Conservation (phyloP, 2,113 vertebrate genomes). For the Madoqua kirkii region DNA sequence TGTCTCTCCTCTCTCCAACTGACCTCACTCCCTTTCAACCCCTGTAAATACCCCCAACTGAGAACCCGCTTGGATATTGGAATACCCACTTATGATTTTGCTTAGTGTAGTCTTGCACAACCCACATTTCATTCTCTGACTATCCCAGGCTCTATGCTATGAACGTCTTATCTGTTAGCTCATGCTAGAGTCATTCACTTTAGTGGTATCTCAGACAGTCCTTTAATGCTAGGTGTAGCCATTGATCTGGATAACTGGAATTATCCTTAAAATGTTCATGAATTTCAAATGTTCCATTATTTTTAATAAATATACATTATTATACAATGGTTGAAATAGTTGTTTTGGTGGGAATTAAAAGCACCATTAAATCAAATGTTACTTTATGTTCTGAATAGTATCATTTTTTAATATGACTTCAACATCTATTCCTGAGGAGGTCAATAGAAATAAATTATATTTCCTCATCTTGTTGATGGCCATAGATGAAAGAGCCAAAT, state of each 20-base stretch:
- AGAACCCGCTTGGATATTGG: not conserved
- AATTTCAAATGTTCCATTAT: not conserved
- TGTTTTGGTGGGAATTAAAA: not conserved
- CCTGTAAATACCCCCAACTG: not conserved
- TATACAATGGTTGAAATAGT: not conserved
- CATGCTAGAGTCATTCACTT: not conserved
- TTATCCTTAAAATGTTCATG: not conserved
- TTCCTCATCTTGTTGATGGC: not conserved
- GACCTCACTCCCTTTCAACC: not conserved
- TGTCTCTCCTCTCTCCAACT: not conserved
- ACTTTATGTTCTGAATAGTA: not conserved
- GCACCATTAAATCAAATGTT: not conserved
- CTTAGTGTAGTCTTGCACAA: not conserved
- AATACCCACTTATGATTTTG: not conserved
- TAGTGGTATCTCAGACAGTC: not conserved
- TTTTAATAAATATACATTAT: not conserved
- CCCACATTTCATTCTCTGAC: not conserved
- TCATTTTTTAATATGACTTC: slow-evolving; percentile 20
- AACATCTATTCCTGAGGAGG: not conserved
- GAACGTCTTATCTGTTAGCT: not conserved
- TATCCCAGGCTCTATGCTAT: fast-evolving
- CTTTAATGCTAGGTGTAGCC: not conserved
- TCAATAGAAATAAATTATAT: not conserved
- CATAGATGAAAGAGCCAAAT: not conserved
- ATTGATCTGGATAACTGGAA: not conserved